Percentiles rank a stretch among this genome's conserved stretches.
These are phyloP conservation scores for Chondrilla cf. caribensis DNA, from an alignment of 37 sponge, comb jelly and placozoan species.

Conservation along the genomic window DNA sequence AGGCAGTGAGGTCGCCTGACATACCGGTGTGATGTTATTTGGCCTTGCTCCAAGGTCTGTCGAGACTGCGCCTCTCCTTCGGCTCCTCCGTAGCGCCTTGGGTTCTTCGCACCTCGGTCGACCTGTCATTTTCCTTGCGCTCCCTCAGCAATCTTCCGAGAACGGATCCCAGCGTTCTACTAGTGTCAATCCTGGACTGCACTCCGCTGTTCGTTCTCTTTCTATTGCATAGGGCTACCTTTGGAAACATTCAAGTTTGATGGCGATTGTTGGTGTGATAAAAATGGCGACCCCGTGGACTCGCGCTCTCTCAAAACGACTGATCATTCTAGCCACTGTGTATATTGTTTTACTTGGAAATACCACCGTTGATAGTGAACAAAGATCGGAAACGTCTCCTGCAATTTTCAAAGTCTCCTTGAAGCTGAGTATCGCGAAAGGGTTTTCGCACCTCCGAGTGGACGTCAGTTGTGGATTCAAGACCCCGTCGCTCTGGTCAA, in stretches of 20 bases:
- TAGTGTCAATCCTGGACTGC: background rate
- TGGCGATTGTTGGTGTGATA: no score
- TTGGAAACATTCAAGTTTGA: background rate
- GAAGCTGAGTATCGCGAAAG: no score
- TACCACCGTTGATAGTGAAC: no score
- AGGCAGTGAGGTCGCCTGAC: slow-evolving; percentile 15
- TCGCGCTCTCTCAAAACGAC: no score
- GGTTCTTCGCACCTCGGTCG: slow-evolving; percentile 15
- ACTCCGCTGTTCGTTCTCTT: background rate
- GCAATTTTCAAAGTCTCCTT: no score
- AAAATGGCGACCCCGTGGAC: no score
- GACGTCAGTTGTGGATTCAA: no score
- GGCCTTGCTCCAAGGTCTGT: slow-evolving; percentile 1
- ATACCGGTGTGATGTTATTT: background rate
- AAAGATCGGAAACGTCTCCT: no score
- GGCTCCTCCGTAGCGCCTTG: slow-evolving; percentile 10
- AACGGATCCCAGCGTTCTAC: background rate
- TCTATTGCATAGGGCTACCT: background rate
- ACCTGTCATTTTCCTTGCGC: background rate
- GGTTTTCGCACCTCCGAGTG: no score
- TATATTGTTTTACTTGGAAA: no score
- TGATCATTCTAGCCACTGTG: no score
- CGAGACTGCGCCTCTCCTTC: slow-evolving; percentile 7
- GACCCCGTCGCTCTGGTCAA: no score
- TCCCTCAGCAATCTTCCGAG: background rate